phyloP scores from a whole-genome alignment of 2,113 vertebrate species.

The Rostratula benghalensis region DNA sequence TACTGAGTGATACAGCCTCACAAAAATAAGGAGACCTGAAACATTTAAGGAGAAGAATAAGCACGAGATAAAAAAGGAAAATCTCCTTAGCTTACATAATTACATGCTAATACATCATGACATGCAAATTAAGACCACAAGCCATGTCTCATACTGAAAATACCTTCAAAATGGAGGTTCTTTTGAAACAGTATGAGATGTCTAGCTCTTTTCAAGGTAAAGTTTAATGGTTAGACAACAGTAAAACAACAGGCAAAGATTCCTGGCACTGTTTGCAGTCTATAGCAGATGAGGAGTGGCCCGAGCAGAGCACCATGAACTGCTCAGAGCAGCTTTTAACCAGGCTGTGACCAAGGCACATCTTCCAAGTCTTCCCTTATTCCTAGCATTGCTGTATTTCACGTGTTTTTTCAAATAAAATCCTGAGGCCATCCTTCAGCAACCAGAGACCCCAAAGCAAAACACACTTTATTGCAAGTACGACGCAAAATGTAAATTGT shows the following conservation, averaged over 20 bases:
- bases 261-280: background rate
- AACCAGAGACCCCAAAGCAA: background rate
- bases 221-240: background rate
- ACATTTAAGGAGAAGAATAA: background rate
- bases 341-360: background rate
- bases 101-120: background rate
- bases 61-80: background rate
- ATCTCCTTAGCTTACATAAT: background rate
- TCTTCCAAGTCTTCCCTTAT: background rate
- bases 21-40: background rate
- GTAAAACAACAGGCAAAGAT: background rate
- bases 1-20: background rate
- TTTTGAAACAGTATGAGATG: background rate
- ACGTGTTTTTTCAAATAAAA: background rate
- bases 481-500: background rate
- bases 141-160: background rate
- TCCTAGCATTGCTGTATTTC: background rate
- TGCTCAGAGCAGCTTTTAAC: background rate
- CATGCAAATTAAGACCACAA: background rate
- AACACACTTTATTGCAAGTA: background rate
- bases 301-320: background rate
- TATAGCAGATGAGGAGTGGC: fast-evolving
- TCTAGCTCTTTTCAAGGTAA: background rate
- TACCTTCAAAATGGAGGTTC: background rate
- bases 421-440: background rate